Evolutionary conservation across 1,140 invertebrate species (phyloP), one percentile per base, ranked within the genome.

Genomic region (Nylanderia fulva): DNA sequence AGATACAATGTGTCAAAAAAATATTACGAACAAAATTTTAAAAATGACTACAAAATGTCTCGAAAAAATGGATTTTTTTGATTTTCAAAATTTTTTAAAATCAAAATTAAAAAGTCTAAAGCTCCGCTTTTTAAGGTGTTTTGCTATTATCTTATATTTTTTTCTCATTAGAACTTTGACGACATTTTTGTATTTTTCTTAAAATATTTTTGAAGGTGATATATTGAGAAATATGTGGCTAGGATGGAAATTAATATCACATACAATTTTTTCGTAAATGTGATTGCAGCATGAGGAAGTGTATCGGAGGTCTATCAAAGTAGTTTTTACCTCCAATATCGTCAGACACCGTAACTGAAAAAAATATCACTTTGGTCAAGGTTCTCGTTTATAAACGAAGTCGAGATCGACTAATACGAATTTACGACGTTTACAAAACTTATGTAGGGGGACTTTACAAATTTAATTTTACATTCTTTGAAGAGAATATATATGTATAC

Each of bases 321-420:
- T 24, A 36, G 36, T 79, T 85, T 84, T 85, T 85, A 45, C 58
- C 48, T 84, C n/a, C 52, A 52, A 85, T 45, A 80, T 85, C 83
- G 83, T 68, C 83, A 85, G 74, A 79, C 42, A 85, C 83, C 83
- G 74, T 85, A 85, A 85, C 83, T 76, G 83, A 85, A 84, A 85
- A 79, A 85, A 85, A 85, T 79, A 56, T 13, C 74, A 6, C 72
- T 79, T 79, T 85, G 83, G 83, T 85, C 83, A 85, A 85, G 83
- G 83, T 13, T 58, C 11, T 5, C 60, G 58, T 27, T 42, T 27
- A 24, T 29, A 21, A 56, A 58, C n/a, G 52, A 52, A 72, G 18
- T 21, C 52, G 39, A 69, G 8, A 52, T 29, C 42, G 77, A 56
- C 6, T 45, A 56, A 45, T 63, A 76, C 45, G 45, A 45, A 13